Conservation (phyloP, 1,140 invertebrate species). For the Drosophila trapezifrons region DNA sequence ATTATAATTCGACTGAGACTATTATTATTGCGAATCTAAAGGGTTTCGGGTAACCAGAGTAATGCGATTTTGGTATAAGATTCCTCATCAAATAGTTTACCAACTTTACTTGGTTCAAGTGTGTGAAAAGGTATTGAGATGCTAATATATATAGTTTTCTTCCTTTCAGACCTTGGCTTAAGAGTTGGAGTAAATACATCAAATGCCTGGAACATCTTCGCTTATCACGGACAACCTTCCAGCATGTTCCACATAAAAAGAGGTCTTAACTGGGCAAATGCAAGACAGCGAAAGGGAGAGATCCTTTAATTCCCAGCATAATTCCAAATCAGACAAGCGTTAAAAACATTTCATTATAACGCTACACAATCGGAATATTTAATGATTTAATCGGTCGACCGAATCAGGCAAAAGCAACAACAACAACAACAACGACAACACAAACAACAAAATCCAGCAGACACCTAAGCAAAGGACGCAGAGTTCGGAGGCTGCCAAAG, state of each 20-base stretch:
- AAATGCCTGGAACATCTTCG: conserved; percentile 35
- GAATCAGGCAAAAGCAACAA: conserved; percentile 55
- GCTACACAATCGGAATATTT: conserved; percentile 84
- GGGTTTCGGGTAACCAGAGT: no score
- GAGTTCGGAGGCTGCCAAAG: conserved; percentile 11
- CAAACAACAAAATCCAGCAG: conserved; percentile 45
- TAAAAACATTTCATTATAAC: conserved; percentile 84
- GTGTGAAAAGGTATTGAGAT: no score
- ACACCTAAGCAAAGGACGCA: conserved; percentile 68
- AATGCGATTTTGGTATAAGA: no score
- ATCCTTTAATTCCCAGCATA: conserved; percentile 80
- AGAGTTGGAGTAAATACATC: conserved; percentile 15
- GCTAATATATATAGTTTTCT: no score
- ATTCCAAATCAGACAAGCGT: conserved; percentile 82
- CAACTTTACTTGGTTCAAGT: no score
- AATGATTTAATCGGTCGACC: conserved; percentile 81
- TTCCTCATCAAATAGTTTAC: no score
- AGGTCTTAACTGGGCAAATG: conserved; percentile 50
- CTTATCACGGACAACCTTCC: conserved; percentile 47
- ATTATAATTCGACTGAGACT: neutral
- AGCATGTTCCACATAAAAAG: conserved; percentile 64
- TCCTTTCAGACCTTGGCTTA: neutral
- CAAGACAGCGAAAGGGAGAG: conserved; percentile 24
- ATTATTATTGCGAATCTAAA: neutral
- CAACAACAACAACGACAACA: conserved; percentile 48